phyloP scores from a whole-genome alignment of 2,888 invertebrate species.

The Dendrolimus houi region DNA sequence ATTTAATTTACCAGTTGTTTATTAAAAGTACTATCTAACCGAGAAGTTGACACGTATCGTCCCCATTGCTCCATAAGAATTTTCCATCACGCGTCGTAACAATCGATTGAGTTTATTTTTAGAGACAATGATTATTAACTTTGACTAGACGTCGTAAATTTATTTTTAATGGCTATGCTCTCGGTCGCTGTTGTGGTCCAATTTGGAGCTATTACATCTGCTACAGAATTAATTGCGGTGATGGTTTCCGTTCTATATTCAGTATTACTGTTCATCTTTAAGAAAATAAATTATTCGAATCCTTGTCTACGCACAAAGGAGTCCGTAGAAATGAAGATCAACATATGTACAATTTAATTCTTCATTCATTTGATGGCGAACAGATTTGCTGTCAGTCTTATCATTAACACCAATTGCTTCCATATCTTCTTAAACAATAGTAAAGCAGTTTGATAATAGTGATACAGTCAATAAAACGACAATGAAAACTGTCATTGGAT shows the following conservation, averaged over 20 bases:
- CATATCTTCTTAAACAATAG: too few relatives aligned
- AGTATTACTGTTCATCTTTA: background rate
- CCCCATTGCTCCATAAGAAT: background rate
- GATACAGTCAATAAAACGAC: too few relatives aligned
- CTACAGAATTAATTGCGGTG: slow-evolving; percentile 1
- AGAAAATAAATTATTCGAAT: background rate
- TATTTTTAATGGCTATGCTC: slow-evolving; percentile 11
- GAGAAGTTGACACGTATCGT: background rate
- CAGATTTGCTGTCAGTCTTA: too few relatives aligned
- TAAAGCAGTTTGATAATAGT: too few relatives aligned
- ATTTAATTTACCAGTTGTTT: too few relatives aligned
- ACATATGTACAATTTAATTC: too few relatives aligned
- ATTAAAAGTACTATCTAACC: background rate
- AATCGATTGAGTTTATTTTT: slow-evolving; percentile 9
- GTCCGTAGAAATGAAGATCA: too few relatives aligned
- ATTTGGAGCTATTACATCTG: slow-evolving; percentile 13
- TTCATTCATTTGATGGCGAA: too few relatives aligned
- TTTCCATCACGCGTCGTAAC: slow-evolving; percentile 2
- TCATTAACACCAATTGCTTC: too few relatives aligned
- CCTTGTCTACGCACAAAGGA: background rate
- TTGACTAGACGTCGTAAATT: slow-evolving; percentile 30
- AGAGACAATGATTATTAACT: slow-evolving; percentile 10
- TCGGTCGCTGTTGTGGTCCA: slow-evolving; percentile 11
- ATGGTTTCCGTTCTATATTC: background rate
- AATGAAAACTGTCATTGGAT: too few relatives aligned